These are phyloP conservation scores for Pholis gunnellus DNA, from an alignment of 2,113 vertebrate species.

Conservation along the genomic window DNA sequence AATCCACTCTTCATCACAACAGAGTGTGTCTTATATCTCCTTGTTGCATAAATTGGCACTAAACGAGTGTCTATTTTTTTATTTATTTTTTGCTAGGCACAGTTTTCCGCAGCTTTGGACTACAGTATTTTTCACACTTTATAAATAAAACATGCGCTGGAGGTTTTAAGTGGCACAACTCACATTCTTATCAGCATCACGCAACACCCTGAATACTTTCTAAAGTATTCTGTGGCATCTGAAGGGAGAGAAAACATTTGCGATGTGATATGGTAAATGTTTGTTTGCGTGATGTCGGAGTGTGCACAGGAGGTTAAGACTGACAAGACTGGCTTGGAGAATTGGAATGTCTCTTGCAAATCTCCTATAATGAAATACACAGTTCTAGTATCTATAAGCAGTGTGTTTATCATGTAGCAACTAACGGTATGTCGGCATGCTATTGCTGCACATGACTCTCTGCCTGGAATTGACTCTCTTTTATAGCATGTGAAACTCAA, in stretches of 20 bases:
- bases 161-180: conserved; percentile 55
- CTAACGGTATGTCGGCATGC: neutral
- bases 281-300: conserved; percentile 15
- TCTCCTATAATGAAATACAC: neutral
- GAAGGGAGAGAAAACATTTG: conserved; percentile 32
- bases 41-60: conserved; percentile 34
- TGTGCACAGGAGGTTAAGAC: neutral
- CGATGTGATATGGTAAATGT: conserved; percentile 7
- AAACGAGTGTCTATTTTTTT: conserved; percentile 5
- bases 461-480: neutral
- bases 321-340: neutral
- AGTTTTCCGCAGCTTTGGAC: conserved; percentile 37
- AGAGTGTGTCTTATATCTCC: conserved; percentile 13
- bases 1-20: conserved; percentile 1
- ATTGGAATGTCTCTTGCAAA: neutral
- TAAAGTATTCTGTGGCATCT: conserved; percentile 13
- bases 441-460: neutral
- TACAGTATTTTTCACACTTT: conserved; percentile 19
- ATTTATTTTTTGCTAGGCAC: neutral
- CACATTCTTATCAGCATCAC: conserved; percentile 47
- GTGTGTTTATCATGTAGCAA: neutral
- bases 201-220: conserved; percentile 40
- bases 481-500: neutral
- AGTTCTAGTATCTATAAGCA: neutral
- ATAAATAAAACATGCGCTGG: conserved; percentile 58